Evolutionary conservation across 1,140 invertebrate species (phyloP).

Genomic region (Panulirus ornatus): DNA sequence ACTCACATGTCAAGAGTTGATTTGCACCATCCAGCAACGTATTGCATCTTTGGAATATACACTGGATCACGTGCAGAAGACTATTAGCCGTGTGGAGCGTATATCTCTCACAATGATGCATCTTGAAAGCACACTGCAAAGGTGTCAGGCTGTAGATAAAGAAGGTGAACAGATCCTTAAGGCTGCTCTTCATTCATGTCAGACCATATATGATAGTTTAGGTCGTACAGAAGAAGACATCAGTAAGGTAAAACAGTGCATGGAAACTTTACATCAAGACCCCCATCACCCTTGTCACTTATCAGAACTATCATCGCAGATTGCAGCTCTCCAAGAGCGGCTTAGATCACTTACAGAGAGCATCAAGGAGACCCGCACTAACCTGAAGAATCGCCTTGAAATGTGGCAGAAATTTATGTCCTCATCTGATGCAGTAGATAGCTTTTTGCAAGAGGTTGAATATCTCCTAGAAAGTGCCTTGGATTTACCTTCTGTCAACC

Average conservation of each 20-base stretch:
- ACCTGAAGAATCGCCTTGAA: constrained; percentile 69
- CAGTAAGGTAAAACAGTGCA: constrained; percentile 68
- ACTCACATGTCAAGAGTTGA: constrained; percentile 73
- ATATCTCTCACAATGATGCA: constrained; percentile 74
- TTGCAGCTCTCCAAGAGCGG: constrained; percentile 52
- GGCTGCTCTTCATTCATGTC: constrained; percentile 73
- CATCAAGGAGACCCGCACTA: constrained; percentile 71
- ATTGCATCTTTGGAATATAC: constrained; percentile 73
- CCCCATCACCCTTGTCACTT: constrained; percentile 74
- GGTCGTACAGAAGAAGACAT: constrained; percentile 72
- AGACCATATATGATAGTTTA: constrained; percentile 71
- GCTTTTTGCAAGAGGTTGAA: constrained; percentile 73
- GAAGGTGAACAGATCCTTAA: constrained; percentile 74
- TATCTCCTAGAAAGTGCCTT: constrained; percentile 73
- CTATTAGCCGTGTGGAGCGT: constrained; percentile 72
- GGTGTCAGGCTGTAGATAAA: constrained; percentile 72
- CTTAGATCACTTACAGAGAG: constrained; percentile 61
- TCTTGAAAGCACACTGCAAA: constrained; percentile 70
- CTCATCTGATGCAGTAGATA: constrained; percentile 73
- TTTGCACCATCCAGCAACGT: constrained; percentile 72
- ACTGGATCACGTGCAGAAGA: constrained; percentile 73
- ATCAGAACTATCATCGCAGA: constrained; percentile 61
- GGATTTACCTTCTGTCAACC: constrained; percentile 70
- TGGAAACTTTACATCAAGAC: constrained; percentile 71
- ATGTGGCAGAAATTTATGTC: constrained; percentile 74